Base-by-base conservation (phyloP, 2,113 vertebrate genomes). In the Dicrurus megarhynchus region DNA sequence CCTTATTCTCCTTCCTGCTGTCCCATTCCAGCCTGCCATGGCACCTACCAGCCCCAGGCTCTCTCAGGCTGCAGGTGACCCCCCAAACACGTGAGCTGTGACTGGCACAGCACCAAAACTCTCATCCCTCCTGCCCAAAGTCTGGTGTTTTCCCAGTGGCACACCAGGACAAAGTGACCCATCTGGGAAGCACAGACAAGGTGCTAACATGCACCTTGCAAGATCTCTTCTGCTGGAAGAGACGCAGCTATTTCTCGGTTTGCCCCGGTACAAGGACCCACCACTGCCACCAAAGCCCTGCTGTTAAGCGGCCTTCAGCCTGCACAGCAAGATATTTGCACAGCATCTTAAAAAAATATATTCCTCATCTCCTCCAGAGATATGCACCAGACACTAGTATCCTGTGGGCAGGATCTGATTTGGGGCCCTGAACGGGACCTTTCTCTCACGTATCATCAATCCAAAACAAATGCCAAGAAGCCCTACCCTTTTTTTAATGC, bases 311-410 rank as follows among this genome's bases (percentile, higher is more conserved):
- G 41, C 47, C 7, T 53, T 83, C 88, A 90, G 88, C 50, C 82
- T 65, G 67, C 50, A 33, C 70, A 93, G 75, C 67, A 74, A 88
- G 55, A 93, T 83, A 75, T 80, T 95, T 93, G 63, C 37, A 76
- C 9, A 88, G 49, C 16, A 8, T 83, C 90, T 83, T 92, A 76
- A 90, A 83, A 95, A 70, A 49, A 82, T 37, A 55, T 49, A 63
- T 65, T 89, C 59, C 37, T 70, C 42, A 19, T 56, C 37, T 95
- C 41, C 46, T 92, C 79, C 63, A 80, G 92, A 79, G 50, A 37
- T 21, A 56, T 7, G 60, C 39, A 79, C 61, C 70, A 90, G 75
- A 77, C 59, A 80, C 26, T 53, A 84, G 59, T 21, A 47, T 70
- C 50, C 46, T 46, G 63, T 3, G 2, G 52, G n/a, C 24, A 83